Evolutionary conservation across 2,888 invertebrate species (phyloP).

Genomic region (Ophion ventricosus): DNA sequence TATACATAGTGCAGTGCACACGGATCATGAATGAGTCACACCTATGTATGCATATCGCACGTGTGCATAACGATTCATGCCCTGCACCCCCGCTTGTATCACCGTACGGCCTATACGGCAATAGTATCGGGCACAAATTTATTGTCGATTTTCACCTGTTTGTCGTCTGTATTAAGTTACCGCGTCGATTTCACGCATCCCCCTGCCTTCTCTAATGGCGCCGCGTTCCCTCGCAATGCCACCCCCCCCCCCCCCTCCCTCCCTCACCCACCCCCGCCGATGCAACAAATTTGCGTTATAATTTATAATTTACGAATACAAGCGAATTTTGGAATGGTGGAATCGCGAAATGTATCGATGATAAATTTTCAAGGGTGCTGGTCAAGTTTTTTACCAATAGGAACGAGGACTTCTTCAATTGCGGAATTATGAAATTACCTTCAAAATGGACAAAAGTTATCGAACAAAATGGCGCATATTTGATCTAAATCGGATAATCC

Average conservation of each 20-base stretch:
- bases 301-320: constrained; percentile 72
- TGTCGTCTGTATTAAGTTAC: constrained; percentile 59
- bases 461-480: too few relatives aligned
- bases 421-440: too few relatives aligned
- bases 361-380: neutral
- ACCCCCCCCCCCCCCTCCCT: too few relatives aligned
- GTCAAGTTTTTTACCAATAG: too few relatives aligned
- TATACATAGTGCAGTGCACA: neutral
- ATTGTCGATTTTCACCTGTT: constrained; percentile 66
- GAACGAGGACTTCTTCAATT: too few relatives aligned
- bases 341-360: neutral
- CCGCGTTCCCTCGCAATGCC: too few relatives aligned
- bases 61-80: neutral
- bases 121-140: constrained; percentile 57
- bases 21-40: neutral
- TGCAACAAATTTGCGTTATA: constrained; percentile 71
- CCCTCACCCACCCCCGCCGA: constrained; percentile 33
- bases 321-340: constrained; percentile 28
- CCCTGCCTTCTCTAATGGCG: constrained; percentile 49
- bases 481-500: too few relatives aligned
- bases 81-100: neutral
- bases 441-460: too few relatives aligned
- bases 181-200: neutral
- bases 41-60: neutral
- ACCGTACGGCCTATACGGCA: constrained; percentile 2